phyloP scores from a whole-genome alignment of 2,113 vertebrate genomes.

The human region GRCh38 chr20:9274501-9275000 shows the following conservation, averaged over 20 bases:
- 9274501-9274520: not conserved
- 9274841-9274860: not conserved
- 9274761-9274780: constrained; percentile 2
- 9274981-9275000: not conserved
- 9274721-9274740: constrained; percentile 27
- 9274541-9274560: not conserved
- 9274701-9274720: not conserved
- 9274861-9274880: not conserved
- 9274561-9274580: not conserved
- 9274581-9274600: not conserved
- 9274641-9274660: not conserved
- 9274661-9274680: not conserved
- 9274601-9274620: not conserved
- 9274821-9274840: not conserved
- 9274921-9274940: not conserved
- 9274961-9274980: not conserved
- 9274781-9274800: not conserved
- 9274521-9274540: not conserved
- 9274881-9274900: not conserved
- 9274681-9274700: constrained; percentile 48
- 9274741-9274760: not conserved
- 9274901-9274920: not conserved
- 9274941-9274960: not conserved
- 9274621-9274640: not conserved
- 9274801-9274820: not conserved